These are phyloP conservation scores for Grammomys surdaster DNA, from an alignment of 2,113 vertebrate genomes.

Conservation along the genomic window DNA sequence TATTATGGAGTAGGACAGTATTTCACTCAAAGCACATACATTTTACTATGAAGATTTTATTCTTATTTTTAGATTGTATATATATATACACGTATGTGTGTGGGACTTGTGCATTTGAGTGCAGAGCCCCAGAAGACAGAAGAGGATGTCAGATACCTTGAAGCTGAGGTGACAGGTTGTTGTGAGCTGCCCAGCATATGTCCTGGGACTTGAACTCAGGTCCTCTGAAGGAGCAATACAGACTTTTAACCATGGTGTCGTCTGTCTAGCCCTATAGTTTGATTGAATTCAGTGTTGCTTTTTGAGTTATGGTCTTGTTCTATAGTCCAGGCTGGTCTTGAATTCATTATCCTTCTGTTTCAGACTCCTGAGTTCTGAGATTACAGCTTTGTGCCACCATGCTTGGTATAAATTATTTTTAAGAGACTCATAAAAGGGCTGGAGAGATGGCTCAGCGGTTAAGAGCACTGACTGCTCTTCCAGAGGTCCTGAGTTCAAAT, in stretches of 20 bases:
- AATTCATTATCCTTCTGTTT: background rate
- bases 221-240: background rate
- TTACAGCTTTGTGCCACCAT: background rate
- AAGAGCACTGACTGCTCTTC: no score
- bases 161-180: background rate
- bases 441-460: no score
- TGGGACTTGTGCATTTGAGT: background rate
- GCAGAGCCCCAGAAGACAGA: background rate
- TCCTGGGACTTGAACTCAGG: background rate
- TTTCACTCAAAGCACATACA: background rate
- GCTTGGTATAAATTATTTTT: background rate
- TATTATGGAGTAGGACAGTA: constrained; percentile 13
- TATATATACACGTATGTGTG: background rate
- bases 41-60: background rate
- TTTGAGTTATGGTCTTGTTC: background rate
- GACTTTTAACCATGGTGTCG: background rate
- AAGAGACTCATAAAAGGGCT: background rate
- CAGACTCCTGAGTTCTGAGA: background rate
- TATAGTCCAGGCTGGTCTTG: background rate
- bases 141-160: background rate
- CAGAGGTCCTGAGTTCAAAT: no score
- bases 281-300: background rate
- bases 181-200: background rate
- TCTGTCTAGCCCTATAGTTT: background rate
- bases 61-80: background rate